Conservation (phyloP, 2,888 invertebrate species). For the Melieria crassipennis region DNA sequence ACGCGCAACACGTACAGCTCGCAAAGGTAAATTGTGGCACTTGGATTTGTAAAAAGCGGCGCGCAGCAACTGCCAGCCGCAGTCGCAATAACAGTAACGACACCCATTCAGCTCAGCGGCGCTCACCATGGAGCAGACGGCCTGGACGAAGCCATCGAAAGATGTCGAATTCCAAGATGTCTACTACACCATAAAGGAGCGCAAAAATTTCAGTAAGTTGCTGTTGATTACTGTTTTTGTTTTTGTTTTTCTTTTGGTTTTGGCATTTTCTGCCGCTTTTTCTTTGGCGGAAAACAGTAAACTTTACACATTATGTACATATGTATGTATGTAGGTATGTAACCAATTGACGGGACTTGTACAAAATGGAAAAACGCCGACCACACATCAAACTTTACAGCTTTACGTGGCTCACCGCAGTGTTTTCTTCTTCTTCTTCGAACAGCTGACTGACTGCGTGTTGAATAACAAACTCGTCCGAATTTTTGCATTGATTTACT, state of each 20-base stretch:
- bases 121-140: constrained; percentile 8
- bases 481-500: too few species aligned
- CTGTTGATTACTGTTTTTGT: too few species aligned
- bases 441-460: too few species aligned
- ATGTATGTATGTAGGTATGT: constrained; percentile 2
- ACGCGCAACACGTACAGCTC: constrained; percentile 48
- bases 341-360: neutral
- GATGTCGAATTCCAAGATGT: constrained; percentile 66
- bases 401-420: too few species aligned
- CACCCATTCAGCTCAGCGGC: constrained; percentile 10
- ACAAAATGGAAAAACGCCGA: too few species aligned
- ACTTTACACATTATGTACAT: neutral
- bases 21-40: constrained; percentile 23
- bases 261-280: too few species aligned
- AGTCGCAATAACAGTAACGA: constrained; percentile 7
- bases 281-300: too few species aligned
- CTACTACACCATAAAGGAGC: constrained; percentile 59
- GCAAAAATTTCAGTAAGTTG: constrained; percentile 59
- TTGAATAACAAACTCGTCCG: too few species aligned
- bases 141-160: constrained; percentile 43
- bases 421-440: too few species aligned
- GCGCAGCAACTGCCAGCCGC: neutral
- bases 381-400: too few species aligned
- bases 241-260: too few species aligned
- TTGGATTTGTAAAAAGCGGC: constrained; percentile 13